Conservation (phyloP, 2,797 vertebrate genomes). For the Aeoliscus strigatus region DNA sequence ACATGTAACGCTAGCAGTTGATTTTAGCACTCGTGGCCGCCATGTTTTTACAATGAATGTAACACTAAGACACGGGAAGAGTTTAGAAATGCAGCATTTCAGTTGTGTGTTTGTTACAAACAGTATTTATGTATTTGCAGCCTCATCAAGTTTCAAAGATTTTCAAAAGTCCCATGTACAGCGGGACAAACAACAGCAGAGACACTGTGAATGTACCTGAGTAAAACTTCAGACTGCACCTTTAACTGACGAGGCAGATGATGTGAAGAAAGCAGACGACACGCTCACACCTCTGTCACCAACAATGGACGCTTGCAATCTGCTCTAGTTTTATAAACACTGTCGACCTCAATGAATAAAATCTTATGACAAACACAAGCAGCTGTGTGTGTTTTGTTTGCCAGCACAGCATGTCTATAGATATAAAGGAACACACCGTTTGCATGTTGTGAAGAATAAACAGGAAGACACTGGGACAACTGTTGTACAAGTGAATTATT, state of each 20-base stretch:
- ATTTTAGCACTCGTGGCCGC: conserved; percentile 43
- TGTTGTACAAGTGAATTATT: too few species aligned
- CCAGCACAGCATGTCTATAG: conserved; percentile 5
- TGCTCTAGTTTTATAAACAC: conserved; percentile 68
- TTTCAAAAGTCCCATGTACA: conserved; percentile 16
- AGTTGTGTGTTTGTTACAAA: conserved; percentile 28
- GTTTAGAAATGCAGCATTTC: conserved; percentile 36
- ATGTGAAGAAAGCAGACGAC: conserved; percentile 21
- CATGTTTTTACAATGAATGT: conserved; percentile 65
- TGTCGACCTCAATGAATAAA: conserved; percentile 69
- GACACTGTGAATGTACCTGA: conserved; percentile 57
- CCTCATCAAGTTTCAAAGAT: conserved; percentile 11
- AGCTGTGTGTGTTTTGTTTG: conserved; percentile 12
- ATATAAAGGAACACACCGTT: too few species aligned
- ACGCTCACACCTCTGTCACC: conserved; percentile 26
- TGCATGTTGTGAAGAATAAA: not conserved
- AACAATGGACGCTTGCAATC: conserved; percentile 54
- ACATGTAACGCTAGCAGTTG: conserved; percentile 28
- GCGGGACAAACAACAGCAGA: conserved; percentile 8
- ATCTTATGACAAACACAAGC: conserved; percentile 30
- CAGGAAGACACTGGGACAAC: too few species aligned
- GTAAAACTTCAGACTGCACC: conserved; percentile 22
- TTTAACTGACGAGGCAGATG: conserved; percentile 23
- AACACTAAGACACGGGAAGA: too few species aligned
- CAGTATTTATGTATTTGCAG: conserved; percentile 38